phyloP scores from a whole-genome alignment of 2,797 vertebrate species.

The Bufotes viridis region DNA sequence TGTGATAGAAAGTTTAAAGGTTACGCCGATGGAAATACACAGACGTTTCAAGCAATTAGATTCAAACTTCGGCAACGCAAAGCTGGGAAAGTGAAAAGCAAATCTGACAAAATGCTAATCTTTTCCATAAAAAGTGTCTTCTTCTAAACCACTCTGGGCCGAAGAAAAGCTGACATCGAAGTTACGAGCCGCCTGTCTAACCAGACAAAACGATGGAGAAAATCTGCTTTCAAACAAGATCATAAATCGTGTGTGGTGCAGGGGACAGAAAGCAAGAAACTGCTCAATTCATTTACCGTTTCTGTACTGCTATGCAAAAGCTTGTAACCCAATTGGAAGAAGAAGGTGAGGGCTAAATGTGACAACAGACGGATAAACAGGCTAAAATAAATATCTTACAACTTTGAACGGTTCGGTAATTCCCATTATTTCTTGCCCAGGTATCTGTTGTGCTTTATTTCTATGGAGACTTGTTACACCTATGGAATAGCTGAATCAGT shows the following conservation, averaged over 20 bases:
- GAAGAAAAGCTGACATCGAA: constrained; percentile 76
- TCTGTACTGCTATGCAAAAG: constrained; percentile 66
- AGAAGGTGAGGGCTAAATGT: constrained; percentile 41
- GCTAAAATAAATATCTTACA: background rate
- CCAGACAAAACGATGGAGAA: constrained; percentile 77
- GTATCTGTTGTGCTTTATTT: background rate
- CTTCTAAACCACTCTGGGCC: constrained; percentile 76
- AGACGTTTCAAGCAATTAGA: constrained; percentile 70
- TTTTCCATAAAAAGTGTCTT: constrained; percentile 72
- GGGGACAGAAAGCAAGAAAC: constrained; percentile 68
- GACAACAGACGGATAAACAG: background rate
- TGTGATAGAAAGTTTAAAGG: constrained; percentile 75
- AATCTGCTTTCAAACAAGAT: constrained; percentile 77
- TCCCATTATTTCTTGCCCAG: background rate
- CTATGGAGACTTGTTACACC: background rate
- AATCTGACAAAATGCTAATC: constrained; percentile 79
- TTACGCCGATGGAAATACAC: constrained; percentile 70
- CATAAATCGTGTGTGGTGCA: constrained; percentile 73
- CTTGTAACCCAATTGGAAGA: constrained; percentile 67
- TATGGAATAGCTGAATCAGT: background rate
- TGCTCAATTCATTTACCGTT: constrained; percentile 67
- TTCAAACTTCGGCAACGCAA: constrained; percentile 71
- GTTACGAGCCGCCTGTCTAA: constrained; percentile 76
- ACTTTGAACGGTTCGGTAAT: background rate
- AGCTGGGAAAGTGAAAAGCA: constrained; percentile 73